These are phyloP conservation scores for Alligator mississippiensis DNA, from an alignment of 2,113 vertebrate genomes.

Conservation along the genomic window DNA sequence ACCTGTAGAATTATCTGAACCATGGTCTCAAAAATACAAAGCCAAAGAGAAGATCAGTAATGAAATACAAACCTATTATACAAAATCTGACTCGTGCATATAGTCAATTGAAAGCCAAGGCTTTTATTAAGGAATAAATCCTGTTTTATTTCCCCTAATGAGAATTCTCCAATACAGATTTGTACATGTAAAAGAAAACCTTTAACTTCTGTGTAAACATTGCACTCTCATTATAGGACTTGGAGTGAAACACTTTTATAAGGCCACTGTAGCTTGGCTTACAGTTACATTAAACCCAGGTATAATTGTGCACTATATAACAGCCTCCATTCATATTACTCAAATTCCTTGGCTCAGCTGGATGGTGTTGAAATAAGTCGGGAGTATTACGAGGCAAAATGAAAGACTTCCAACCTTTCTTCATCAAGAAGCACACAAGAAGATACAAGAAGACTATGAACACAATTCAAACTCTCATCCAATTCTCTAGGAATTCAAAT, in stretches of 20 bases:
- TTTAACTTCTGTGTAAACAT: background rate
- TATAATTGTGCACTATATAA: conserved; percentile 66
- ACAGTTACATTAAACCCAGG: background rate
- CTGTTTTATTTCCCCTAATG: background rate
- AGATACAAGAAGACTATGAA: conserved; percentile 51
- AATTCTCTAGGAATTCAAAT: background rate
- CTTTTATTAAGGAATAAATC: conserved; percentile 21
- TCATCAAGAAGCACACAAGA: conserved; percentile 36
- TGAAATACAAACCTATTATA: background rate
- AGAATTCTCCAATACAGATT: conserved; percentile 4
- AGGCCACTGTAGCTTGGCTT: conserved; percentile 26
- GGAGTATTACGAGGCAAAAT: conserved; percentile 10
- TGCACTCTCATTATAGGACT: conserved; percentile 1
- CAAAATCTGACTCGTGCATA: background rate
- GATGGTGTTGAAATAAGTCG: conserved; percentile 59
- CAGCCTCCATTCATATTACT: conserved; percentile 46
- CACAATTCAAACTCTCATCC: conserved; percentile 21
- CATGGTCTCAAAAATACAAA: conserved; percentile 37
- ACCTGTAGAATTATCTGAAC: conserved; percentile 19
- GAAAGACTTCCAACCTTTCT: conserved; percentile 60
- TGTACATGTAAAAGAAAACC: conserved; percentile 6
- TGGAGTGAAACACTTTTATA: background rate
- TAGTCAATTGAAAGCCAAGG: background rate
- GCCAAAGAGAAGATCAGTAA: conserved; percentile 10
- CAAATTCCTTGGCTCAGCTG: conserved; percentile 60